Evolutionary conservation across 92 coral and sea anemone species (phyloP), one percentile per base, ranked within the genome.

Genomic region (Bergia sp.): DNA sequence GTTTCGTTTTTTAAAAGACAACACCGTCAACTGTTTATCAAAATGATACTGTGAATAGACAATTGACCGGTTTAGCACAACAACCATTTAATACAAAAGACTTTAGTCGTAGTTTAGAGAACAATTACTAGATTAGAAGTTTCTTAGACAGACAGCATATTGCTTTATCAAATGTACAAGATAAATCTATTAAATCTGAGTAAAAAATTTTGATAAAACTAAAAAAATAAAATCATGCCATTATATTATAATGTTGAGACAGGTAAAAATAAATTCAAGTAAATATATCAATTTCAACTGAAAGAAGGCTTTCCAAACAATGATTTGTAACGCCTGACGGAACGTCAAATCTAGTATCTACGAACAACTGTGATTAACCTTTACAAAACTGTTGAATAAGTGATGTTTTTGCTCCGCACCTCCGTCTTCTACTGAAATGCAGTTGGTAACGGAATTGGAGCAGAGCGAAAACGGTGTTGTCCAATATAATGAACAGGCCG

Each of bases 401-500:
- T 11, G 37, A 38, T n/a, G 73, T 10, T 81, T 15, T 16, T 64
- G 5, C 37, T 58, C 21, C 44, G 18, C 8, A 80, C 18, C 61
- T 58, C n/a, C 7, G 13, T 18, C 85, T 81, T 81, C 10, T 13
- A 61, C 21, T 40, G 37, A 41, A 40, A 58, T 40, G 73, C 36
- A 38, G 47, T 37, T 13, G 4, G 13, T 61, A 10, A 39, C 73
- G 20, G 37, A 81, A 21, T 5, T 61, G 7, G 23, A 65, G 53
- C 15, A 18, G 49, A 23, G 43, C 41, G 15, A 41, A 81, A 58
- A 40, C 21, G 2, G 45, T 21, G 13, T 16, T 23, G 29, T 4
- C 21, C 45, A 8, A 40, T 39, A n/a, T 18, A 11, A 61, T 55
- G 45, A 61, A 81, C 72, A 58, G 80, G 80, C 80, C 80, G 80